Evolutionary conservation across 1,140 invertebrate species (phyloP).

Genomic region (Drosophila kanapiae): DNA sequence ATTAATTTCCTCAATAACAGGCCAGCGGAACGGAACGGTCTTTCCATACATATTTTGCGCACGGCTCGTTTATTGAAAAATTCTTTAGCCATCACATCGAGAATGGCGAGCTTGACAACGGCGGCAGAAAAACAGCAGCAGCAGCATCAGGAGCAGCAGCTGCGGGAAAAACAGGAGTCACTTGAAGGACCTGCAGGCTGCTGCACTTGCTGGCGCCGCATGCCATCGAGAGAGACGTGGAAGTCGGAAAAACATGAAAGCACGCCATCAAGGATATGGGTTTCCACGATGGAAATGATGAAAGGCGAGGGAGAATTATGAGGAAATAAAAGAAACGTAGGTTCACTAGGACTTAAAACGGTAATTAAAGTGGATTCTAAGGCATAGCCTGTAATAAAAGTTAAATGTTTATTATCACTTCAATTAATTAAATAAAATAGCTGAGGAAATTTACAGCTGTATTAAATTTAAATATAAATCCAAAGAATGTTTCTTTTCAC

Average conservation of each 20-base stretch:
- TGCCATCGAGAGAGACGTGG: slow-evolving; percentile 29
- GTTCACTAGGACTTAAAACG: not conserved
- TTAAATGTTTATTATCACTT: not conserved
- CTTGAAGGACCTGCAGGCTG: slow-evolving; percentile 29
- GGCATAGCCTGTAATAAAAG: not conserved
- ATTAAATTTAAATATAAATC: not conserved
- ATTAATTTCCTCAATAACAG: slow-evolving; percentile 65
- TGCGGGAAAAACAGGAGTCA: slow-evolving; percentile 20
- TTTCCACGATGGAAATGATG: not conserved
- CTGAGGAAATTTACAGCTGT: too few relatives aligned
- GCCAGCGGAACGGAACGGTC: slow-evolving; percentile 20
- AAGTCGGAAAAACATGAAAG: slow-evolving; percentile 43
- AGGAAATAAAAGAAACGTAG: not conserved
- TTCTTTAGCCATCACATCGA: slow-evolving; percentile 49
- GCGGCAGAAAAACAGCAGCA: slow-evolving; percentile 20
- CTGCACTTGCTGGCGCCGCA: slow-evolving; percentile 35
- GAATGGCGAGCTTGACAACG: slow-evolving; percentile 38
- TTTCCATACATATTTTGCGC: slow-evolving; percentile 46
- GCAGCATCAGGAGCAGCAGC: not conserved
- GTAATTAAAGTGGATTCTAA: not conserved
- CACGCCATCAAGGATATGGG: slow-evolving; percentile 18
- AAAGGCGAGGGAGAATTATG: slow-evolving; percentile 10
- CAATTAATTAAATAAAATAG: not conserved
- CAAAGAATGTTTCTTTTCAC: not conserved
- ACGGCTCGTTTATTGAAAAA: slow-evolving; percentile 60